A percentile compares a stretch with the other conserved stretches of the same genome.
Evolutionary conservation across 2,797 vertebrate genomes (phyloP).

Genomic region (Scleropages formosus): DNA sequence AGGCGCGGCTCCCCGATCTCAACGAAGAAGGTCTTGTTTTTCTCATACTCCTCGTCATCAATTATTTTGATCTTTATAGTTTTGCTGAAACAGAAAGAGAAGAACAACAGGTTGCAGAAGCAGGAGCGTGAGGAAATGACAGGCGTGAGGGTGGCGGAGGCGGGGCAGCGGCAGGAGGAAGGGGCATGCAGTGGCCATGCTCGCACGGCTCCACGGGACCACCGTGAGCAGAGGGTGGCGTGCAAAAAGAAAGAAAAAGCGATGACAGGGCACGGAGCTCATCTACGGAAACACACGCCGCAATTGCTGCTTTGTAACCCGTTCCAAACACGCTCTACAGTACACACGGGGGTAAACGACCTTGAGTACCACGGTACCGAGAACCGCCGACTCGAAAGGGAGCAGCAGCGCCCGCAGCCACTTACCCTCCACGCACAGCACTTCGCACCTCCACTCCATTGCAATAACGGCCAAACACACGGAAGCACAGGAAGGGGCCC

Average conservation of each 20-base stretch:
- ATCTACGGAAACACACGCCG: neutral
- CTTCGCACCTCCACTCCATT: no score
- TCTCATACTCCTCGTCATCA: slow-evolving; percentile 99
- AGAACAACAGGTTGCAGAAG: slow-evolving; percentile 66
- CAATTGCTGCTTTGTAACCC: no score
- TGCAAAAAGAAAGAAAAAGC: neutral
- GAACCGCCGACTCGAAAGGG: no score
- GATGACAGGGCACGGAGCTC: neutral
- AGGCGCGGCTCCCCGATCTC: slow-evolving; percentile 94
- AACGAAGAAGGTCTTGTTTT: slow-evolving; percentile 99
- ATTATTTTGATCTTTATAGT: slow-evolving; percentile 96
- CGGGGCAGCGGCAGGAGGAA: slow-evolving; percentile 1
- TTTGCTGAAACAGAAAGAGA: slow-evolving; percentile 87
- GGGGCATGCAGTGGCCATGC: neutral
- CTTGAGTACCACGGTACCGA: no score
- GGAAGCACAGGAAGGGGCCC: neutral
- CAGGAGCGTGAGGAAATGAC: slow-evolving; percentile 39
- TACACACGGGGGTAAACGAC: no score
- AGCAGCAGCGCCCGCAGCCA: no score
- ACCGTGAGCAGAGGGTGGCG: neutral
- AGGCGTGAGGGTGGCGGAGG: slow-evolving; percentile 22
- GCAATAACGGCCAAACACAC: neutral
- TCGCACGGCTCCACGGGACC: neutral
- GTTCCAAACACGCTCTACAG: no score
- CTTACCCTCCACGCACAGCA: no score